phyloP scores from a whole-genome alignment of 2,888 invertebrate genomes.

The Thyatira batis region DNA sequence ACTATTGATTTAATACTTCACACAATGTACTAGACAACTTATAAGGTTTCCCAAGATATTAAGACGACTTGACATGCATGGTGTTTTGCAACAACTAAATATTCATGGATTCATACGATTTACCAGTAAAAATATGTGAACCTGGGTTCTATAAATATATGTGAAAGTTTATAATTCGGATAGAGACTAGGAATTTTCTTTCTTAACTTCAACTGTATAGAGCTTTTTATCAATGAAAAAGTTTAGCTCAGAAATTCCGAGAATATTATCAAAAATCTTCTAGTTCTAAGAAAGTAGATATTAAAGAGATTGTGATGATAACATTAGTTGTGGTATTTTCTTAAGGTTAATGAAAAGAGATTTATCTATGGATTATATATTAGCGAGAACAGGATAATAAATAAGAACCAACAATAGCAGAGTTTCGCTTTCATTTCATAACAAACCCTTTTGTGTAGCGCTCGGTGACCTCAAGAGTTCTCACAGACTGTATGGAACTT shows the following conservation, averaged over 20 bases:
- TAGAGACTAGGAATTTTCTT: no score
- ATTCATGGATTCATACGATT: neutral
- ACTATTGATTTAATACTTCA: conserved; percentile 5
- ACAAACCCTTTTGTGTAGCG: conserved; percentile 35
- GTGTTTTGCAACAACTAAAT: neutral
- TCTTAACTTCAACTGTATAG: no score
- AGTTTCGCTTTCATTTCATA: conserved; percentile 12
- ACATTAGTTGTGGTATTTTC: neutral
- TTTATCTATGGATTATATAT: neutral
- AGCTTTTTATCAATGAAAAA: no score
- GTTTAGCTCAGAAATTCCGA: no score
- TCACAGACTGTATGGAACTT: conserved; percentile 30
- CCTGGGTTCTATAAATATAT: neutral
- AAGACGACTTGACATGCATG: neutral
- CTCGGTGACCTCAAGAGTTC: conserved; percentile 31
- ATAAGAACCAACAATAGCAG: neutral
- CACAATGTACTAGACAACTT: neutral
- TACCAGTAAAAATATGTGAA: neutral
- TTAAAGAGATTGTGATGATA: neutral
- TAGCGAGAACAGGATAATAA: neutral
- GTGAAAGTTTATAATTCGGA: no score
- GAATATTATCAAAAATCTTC: no score
- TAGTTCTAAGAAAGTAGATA: neutral
- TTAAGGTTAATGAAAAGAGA: neutral
- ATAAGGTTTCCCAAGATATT: neutral